Evolutionary conservation across 2,888 invertebrate genomes (phyloP), one percentile per base, ranked within the genome.

Genomic region (Drosophila recens): DNA sequence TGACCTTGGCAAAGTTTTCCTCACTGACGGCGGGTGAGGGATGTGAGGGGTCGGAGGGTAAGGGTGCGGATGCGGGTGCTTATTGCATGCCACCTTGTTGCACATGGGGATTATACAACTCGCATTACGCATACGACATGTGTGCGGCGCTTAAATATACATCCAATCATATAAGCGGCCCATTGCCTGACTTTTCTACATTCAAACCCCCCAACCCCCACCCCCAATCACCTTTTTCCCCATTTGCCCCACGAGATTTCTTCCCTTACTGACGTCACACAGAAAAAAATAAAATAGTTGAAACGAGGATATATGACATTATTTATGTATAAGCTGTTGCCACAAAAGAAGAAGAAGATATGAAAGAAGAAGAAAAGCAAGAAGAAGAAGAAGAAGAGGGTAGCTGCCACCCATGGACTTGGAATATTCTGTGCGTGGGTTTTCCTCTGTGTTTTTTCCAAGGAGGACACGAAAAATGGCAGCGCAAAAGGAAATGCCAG

Each of bases 291-390:
- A 48, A 48, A 59, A 57, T 45, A 67, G 65, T 71, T 65, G 67
- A 78, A 85, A 82, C 56, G 70, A 71, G 79, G 59, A 72, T 79
- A 72, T 86, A 79, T 88, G 79, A 52, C 69, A 83, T 83, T 83
- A 88, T 86, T 81, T 86, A 81, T 85, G 79, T 71, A 63, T 61
- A 45, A 53, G 53, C 57, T 66, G 70, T 27, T 27, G 40, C 40
- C 51, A 53, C 33, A 49, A 54, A 38, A 53, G 30, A 23, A 34
- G 38, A 23, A 23, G 23, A 4, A 4, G 23, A 23, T 4, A 4
- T 4, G 3, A 0, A 27, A 15, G 43, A 40, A 5, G 27, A 1
- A n/a, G n/a, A 34, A 11, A 20, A 23, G 17, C 8, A 15, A 6
- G 34, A 33, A 43, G 15, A 8, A 4, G 59, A 10, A 17, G 40